Percentiles rank a stretch among this genome's conserved stretches.
Conservation (phyloP, 2,113 vertebrate species). For the Coturnix japonica region DNA sequence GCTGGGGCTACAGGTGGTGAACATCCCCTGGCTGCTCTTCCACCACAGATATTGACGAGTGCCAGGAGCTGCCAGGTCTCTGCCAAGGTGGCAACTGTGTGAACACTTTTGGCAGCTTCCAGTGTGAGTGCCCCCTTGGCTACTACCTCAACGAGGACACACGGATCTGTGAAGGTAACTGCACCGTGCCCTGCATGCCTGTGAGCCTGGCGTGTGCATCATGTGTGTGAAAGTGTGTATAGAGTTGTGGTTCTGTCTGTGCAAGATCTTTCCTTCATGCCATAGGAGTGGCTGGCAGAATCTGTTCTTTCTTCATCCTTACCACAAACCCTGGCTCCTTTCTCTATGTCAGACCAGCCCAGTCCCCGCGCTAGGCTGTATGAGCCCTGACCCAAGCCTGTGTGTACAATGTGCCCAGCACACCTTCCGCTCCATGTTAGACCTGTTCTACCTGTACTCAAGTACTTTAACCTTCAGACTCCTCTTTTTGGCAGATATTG, state of each 20-base stretch:
- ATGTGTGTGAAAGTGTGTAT: fast-evolving
- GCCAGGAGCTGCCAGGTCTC: slow-evolving; percentile 91
- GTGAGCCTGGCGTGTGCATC: fast-evolving
- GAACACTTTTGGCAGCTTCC: slow-evolving; percentile 96
- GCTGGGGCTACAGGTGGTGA: background rate
- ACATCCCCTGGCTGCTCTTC: background rate
- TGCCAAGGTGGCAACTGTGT: slow-evolving; percentile 92
- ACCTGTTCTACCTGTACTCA: fast-evolving
- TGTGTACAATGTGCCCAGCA: background rate
- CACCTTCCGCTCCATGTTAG: fast-evolving
- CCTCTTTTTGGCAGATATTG: slow-evolving; percentile 81
- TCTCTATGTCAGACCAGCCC: background rate
- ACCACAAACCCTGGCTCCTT: background rate
- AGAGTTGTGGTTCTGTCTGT: fast-evolving
- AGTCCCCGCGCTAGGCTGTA: background rate
- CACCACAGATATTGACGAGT: slow-evolving; percentile 89
- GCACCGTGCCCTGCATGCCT: fast-evolving
- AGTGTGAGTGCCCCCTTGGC: slow-evolving; percentile 90
- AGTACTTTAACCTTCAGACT: fast-evolving
- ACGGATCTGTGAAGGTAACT: slow-evolving; percentile 88
- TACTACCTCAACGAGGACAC: slow-evolving; percentile 91
- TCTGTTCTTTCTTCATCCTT: background rate
- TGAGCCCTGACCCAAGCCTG: background rate
- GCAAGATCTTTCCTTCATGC: background rate
- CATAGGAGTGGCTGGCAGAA: background rate